phyloP scores from a whole-genome alignment of 1,140 invertebrate species.

The Danaus melanippus region DNA sequence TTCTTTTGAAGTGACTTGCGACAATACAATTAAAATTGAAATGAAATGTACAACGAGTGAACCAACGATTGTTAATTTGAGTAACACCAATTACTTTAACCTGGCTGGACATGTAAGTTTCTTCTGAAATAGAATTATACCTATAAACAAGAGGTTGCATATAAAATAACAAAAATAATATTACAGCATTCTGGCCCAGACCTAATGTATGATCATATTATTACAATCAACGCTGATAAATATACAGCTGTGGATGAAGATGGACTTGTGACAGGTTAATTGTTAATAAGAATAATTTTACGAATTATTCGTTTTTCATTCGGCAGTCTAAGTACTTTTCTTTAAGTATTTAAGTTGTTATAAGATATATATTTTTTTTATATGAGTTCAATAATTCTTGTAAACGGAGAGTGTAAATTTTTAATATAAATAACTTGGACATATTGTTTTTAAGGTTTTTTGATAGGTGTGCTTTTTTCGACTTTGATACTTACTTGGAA shows the following conservation, averaged over 20 bases:
- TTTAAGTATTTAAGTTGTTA: no score
- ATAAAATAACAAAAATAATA: background rate
- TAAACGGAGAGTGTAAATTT: no score
- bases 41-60: conserved; percentile 84
- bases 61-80: conserved; percentile 89
- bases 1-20: conserved; percentile 80
- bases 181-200: conserved; percentile 47
- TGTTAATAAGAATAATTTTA: no score
- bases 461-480: no score
- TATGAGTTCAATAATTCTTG: no score
- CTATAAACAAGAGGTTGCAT: background rate
- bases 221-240: conserved; percentile 61
- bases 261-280: conserved; percentile 44
- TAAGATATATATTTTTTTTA: no score
- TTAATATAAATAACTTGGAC: no score
- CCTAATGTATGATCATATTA: conserved; percentile 49
- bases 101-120: conserved; percentile 83
- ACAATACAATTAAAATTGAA: conserved; percentile 83
- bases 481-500: no score
- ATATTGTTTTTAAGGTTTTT: no score
- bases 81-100: conserved; percentile 95
- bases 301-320: no score
- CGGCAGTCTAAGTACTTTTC: no score
- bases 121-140: background rate
- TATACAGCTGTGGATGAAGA: conserved; percentile 46